Conservation (phyloP, 1,140 invertebrate genomes). For the Euwallacea fornicatus region DNA sequence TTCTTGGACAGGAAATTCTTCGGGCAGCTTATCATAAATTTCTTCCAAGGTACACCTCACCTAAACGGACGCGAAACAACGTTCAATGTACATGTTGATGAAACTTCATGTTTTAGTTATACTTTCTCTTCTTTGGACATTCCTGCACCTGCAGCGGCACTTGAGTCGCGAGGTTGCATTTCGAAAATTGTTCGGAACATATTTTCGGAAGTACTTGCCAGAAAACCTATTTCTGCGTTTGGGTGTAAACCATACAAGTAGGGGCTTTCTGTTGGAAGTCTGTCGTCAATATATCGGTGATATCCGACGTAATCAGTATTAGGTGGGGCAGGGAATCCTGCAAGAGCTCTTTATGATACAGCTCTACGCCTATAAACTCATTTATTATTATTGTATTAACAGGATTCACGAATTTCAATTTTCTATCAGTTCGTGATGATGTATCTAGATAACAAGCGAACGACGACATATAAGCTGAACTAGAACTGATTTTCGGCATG, state of each 20-base stretch:
- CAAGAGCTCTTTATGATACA: neutral
- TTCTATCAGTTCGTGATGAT: too few relatives aligned
- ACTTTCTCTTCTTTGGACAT: constrained; percentile 82
- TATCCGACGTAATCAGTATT: constrained; percentile 86
- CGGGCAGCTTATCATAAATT: constrained; percentile 84
- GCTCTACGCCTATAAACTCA: too few relatives aligned
- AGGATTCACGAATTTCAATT: too few relatives aligned
- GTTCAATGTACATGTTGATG: neutral
- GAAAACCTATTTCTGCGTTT: constrained; percentile 93
- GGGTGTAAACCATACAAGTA: constrained; percentile 90
- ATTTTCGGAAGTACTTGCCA: constrained; percentile 82
- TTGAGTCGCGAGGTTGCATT: constrained; percentile 84
- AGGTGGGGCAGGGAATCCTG: constrained; percentile 68
- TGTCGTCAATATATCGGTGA: constrained; percentile 88
- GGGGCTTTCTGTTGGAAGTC: constrained; percentile 84
- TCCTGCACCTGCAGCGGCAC: constrained; percentile 64
- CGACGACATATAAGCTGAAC: neutral
- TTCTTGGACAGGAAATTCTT: constrained; percentile 85
- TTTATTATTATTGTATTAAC: too few relatives aligned
- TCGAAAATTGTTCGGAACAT: constrained; percentile 90
- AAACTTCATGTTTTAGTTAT: constrained; percentile 5
- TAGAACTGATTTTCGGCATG: neutral
- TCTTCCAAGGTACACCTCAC: constrained; percentile 83
- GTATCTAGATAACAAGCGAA: too few relatives aligned
- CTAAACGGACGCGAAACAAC: constrained; percentile 51